Conservation (phyloP, 1,140 invertebrate genomes). For the Palaemon carinicauda region DNA sequence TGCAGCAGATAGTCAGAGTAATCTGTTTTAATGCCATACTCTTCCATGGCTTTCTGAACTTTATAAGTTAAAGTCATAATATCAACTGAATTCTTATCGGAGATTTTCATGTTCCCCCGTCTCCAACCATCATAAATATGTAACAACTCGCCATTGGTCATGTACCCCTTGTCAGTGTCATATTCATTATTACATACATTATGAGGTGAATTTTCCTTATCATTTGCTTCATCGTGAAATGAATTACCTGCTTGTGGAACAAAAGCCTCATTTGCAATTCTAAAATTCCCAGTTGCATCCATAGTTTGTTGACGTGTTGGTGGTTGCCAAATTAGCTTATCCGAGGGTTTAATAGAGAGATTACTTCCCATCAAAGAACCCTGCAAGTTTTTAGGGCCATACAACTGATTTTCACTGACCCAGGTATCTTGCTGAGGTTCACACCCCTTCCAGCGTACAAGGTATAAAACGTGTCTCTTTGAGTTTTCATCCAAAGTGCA, state of each 20-base stretch:
- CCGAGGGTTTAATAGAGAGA: not conserved
- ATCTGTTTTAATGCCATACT: not conserved
- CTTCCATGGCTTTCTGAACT: conserved; percentile 5
- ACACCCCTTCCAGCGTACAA: conserved; percentile 43
- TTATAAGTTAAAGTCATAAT: conserved; percentile 10
- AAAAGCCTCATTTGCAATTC: not conserved
- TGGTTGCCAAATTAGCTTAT: too few species aligned
- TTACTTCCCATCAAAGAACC: conserved; percentile 24
- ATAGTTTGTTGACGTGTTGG: too few species aligned
- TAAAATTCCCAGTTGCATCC: too few species aligned
- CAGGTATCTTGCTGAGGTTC: conserved; percentile 34
- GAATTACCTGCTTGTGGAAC: not conserved
- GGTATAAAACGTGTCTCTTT: conserved; percentile 10
- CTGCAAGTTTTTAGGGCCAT: conserved; percentile 24
- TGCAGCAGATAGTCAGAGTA: conserved; percentile 34
- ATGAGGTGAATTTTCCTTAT: not conserved
- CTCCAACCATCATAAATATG: conserved; percentile 44
- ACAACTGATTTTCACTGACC: conserved; percentile 52
- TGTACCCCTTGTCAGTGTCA: not conserved
- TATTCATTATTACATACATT: not conserved
- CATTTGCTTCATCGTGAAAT: not conserved
- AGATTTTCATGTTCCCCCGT: conserved; percentile 18
- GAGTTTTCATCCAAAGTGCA: not conserved
- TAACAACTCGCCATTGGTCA: conserved; percentile 36
- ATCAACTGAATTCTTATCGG: conserved; percentile 28